Evolutionary conservation across 2,888 invertebrate species (phyloP), one percentile per base, ranked within the genome.

Genomic region (Microplitis deprimator): DNA sequence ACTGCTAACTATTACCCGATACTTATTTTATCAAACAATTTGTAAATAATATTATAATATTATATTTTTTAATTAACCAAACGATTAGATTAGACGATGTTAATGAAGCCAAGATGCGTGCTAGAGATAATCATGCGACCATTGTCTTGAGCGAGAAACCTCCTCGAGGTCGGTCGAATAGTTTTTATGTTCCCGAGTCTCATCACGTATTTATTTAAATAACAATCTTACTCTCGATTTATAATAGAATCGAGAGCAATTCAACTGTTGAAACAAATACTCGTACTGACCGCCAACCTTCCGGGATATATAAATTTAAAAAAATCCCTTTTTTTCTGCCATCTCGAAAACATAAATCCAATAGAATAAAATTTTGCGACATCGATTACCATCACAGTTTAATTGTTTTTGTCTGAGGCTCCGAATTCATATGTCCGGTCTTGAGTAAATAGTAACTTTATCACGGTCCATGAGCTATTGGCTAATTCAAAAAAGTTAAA

Each of bases 101-200:
- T 81, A 81, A 81, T 78, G 80, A 79, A 79, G 78, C 67, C 73
- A 73, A 77, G 80, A 80, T 81, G 73, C 73, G 73, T 78, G 77
- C 73, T 71, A 10, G 13, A 78, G 81, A 81, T 81, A 79, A 69
- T 75, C 69, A 77, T 50, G 65, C 73, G 60, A 67, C 79, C 71
- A 80, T 80, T 81, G 81, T 81, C 75, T 81, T 79, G 73, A 65
- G 40, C 71, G 65, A 70, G 70, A 70, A 68, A 76, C 77, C 79
- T 67, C 77, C 77, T 62, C 70, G 68, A 74, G 80, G 79, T 80
- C 78, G 79, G 74, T 77, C 13, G 10, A 13, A 8, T 5, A 50
- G 50, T 50, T 50, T 50, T 50, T 13, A 50, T 13, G 5, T 50
- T 50, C 10, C 29, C 29, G 29, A 29, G 29, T 29, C 29, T 29